Conservation (phyloP, 2,888 invertebrate species). For the Venusia cambrica region DNA sequence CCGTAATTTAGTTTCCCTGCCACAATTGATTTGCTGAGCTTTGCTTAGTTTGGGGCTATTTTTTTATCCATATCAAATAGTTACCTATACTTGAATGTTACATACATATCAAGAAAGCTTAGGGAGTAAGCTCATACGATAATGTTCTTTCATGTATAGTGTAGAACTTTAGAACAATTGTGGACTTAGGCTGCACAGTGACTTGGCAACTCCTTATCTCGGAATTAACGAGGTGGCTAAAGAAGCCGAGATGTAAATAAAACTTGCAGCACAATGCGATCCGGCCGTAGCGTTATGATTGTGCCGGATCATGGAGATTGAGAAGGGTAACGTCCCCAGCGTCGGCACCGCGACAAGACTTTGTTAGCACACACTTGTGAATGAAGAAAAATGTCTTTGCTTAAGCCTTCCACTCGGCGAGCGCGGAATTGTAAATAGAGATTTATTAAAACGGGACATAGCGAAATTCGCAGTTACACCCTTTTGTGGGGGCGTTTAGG, state of each 20-base stretch:
- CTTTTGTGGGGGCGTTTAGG: slow-evolving; percentile 45
- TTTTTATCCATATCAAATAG: neutral
- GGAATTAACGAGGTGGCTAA: slow-evolving; percentile 34
- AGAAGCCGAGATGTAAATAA: slow-evolving; percentile 43
- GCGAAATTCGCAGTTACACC: slow-evolving; percentile 60
- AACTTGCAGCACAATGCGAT: slow-evolving; percentile 35
- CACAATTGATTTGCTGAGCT: no score
- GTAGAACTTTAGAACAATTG: slow-evolving; percentile 9
- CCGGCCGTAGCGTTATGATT: slow-evolving; percentile 41
- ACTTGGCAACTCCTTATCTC: slow-evolving; percentile 30
- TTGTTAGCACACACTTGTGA: slow-evolving; percentile 73
- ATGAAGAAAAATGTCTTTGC: slow-evolving; percentile 79
- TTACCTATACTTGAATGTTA: no score
- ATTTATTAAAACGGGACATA: slow-evolving; percentile 76
- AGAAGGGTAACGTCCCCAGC: slow-evolving; percentile 57
- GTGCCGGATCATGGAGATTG: slow-evolving; percentile 59
- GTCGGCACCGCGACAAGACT: slow-evolving; percentile 50
- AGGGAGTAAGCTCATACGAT: slow-evolving; percentile 6
- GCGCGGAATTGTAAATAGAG: slow-evolving; percentile 74
- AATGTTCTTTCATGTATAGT: slow-evolving; percentile 6
- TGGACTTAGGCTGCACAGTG: slow-evolving; percentile 24
- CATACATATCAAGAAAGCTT: no score
- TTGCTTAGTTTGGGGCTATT: slow-evolving; percentile 3
- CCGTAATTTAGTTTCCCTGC: no score
- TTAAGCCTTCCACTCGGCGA: slow-evolving; percentile 73